Conservation (phyloP, 2,888 invertebrate species). For the Andrena fulva region DNA sequence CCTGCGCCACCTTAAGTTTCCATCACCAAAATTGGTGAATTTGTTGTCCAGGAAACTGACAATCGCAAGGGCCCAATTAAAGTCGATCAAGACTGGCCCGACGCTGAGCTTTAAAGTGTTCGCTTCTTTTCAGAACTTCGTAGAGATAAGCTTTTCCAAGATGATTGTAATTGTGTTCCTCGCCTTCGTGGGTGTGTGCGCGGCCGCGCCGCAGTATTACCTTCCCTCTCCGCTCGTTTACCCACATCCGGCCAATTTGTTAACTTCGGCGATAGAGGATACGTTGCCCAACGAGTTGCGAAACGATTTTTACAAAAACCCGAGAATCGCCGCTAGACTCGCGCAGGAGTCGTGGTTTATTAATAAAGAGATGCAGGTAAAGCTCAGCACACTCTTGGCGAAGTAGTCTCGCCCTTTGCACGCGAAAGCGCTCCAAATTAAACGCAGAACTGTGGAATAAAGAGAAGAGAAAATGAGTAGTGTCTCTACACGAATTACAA, state of each 20-base stretch:
- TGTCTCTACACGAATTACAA: too few species aligned
- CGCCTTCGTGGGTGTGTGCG: slow-evolving; percentile 67
- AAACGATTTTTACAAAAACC: slow-evolving; percentile 92
- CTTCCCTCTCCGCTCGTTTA: slow-evolving; percentile 68
- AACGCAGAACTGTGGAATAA: too few species aligned
- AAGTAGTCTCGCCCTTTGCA: not conserved
- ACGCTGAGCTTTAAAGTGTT: not conserved
- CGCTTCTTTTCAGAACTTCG: slow-evolving; percentile 3
- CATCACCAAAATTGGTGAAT: too few species aligned
- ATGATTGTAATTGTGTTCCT: slow-evolving; percentile 68
- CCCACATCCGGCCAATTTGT: slow-evolving; percentile 90
- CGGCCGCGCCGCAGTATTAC: slow-evolving; percentile 77
- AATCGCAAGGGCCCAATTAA: too few species aligned
- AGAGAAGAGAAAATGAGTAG: too few species aligned
- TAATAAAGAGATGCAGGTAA: slow-evolving; percentile 90
- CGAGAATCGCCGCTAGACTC: slow-evolving; percentile 89
- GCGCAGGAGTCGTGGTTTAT: slow-evolving; percentile 93
- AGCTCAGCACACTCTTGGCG: not conserved
- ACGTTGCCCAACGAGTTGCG: slow-evolving; percentile 89
- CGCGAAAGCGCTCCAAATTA: too few species aligned
- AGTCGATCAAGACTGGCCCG: not conserved
- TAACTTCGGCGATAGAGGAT: slow-evolving; percentile 90
- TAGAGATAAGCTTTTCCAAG: not conserved
- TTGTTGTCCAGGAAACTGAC: too few species aligned
- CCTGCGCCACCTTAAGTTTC: too few species aligned